Base-by-base conservation (phyloP, 2,888 invertebrate species). In the Athripsodes cinereus region DNA sequence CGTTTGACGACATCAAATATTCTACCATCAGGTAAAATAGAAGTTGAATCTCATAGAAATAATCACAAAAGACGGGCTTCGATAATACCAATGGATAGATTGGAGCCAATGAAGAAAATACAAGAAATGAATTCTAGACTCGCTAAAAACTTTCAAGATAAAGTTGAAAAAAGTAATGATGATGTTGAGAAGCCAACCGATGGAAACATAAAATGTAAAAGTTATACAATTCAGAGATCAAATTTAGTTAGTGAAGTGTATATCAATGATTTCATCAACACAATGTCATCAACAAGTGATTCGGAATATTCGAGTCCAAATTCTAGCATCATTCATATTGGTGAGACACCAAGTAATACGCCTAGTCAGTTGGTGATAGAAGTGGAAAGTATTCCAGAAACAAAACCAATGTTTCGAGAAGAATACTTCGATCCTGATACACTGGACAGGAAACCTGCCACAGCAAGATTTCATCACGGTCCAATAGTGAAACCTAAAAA, bases 401-500 rank as follows among this genome's bases (percentile, higher is more conserved):
- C 87, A 67, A 79, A 79, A 16, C 80, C 80, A 59, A 82, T 84
- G 35, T 81, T 84, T 52, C 83, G 85, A 62, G 85, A 83, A 11
- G 89, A 88, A 66, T 85, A 86, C 58, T 92, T 90, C 68, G 92
- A 92, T 69, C 90, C 91, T 0, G 92, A 92, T 66, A 92, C 92
- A 1, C 76, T 92, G 22, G 92, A 92, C 66, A 79, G 92, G 40
- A 90, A 90, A 68, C 85, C 87, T 1, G 81, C 81, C 64, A 69
- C 80, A 47, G 80, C 68, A 71, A 22, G 72, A 69, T 21, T 19
- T 35, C 31, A 49, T 16, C 58, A 58, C 6, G 58, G 52, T 18
- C 35, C 53, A 44, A 22, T 34, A 20, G 19, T 46, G 2, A 59
- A 53, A 8, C 26, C 53, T 10, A 60, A 77, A 66, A 70, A 74